Evolutionary conservation across 92 coral and sea anemone species (phyloP), one percentile per base, ranked within the genome.

Genomic region (Nematostella vectensis): DNA sequence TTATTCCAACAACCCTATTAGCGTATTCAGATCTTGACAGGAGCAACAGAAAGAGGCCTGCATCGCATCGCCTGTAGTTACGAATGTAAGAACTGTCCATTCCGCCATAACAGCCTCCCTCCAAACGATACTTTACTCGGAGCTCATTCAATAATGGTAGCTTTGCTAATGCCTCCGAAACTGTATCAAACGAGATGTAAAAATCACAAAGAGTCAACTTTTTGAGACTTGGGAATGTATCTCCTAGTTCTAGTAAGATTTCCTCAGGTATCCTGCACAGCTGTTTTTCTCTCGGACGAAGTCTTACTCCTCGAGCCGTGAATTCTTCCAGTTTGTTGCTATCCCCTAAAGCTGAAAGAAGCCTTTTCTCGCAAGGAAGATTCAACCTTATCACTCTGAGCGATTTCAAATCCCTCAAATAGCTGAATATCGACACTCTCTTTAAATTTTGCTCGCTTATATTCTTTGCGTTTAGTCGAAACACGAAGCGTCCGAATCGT

Each of bases 401-500:
- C 21, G 69, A 59, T 23, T 76, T 69, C 43, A 76, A 25, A 4
- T 61, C 27, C 25, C 70, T 62, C 40, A 66, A 59, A 44, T 25
- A 55, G 16, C 45, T 66, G 20, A 66, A 66, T 3, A 66, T 55
- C 27, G 72, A 13, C 2, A 71, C 82, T 30, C 49, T 68, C 24
- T 56, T 61, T 36, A 75, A 24, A 22, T 69, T 55, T 11, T 65
- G 70, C 42, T 55, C 75, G 13, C 68, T 63, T 31, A 75, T 62
- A 12, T 62, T 68, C 62, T 71, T 68, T 23, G 73, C 58, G 18
- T 61, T 65, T 29, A 75, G 44, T 16, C 73, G 43, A 24, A 42
- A 29, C 24, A 68, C 68, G 48, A 68, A 75, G 27, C 66, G 59
- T 53, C 81, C 81, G 48, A 75, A 75, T 50, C 81, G 74, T 44